Evolutionary conservation across 2,113 vertebrate species (phyloP), one percentile per base, ranked within the genome.

Genomic region (Theropithecus gelada): DNA sequence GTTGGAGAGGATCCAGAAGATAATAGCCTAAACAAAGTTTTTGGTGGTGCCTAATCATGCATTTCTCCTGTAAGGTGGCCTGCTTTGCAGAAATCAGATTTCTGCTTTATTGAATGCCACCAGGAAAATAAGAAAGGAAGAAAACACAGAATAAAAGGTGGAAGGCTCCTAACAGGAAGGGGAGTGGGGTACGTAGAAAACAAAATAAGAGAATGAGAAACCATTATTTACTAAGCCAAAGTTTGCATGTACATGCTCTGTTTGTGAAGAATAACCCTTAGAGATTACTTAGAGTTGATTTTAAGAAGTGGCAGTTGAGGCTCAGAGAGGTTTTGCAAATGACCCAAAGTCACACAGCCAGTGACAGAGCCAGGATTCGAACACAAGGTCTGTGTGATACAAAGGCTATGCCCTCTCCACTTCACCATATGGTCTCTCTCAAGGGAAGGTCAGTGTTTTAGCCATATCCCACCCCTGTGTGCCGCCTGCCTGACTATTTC

Each of bases 281-380:
- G 32, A 73, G 84, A 52, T 23, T 50, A 78, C 30, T 32, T 75
- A 32, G 23, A 61, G 38, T 14, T 22, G 57, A 81, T 76, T 84
- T 87, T 80, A 70, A 70, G 30, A 91, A 94, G 75, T 61, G 32
- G 20, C 52, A 25, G 6, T 6, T 55, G 80, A 89, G n/a, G 32
- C 27, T 88, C 94, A 88, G 96, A 91, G 80, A 93, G 12, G 70
- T 35, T 91, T 52, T 82, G 90, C 73, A 88, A 89, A 89, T 43
- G 40, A 72, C 59, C 32, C 38, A n/a, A 78, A 57, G 61, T 72
- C 93, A 90, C 95, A 83, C 35, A 75, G 88, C 70, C 55, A 35
- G 43, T 23, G 48, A 30, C 38, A 57, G 40, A 70, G 43, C 43
- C 81, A 95, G 75, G 30, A 76, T 72, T 72, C 40, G 38, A 80